A percentile compares a stretch with the other conserved stretches of the same genome.
phyloP scores from a whole-genome alignment of 1,140 invertebrate genomes.

The Elysia chlorotica region DNA sequence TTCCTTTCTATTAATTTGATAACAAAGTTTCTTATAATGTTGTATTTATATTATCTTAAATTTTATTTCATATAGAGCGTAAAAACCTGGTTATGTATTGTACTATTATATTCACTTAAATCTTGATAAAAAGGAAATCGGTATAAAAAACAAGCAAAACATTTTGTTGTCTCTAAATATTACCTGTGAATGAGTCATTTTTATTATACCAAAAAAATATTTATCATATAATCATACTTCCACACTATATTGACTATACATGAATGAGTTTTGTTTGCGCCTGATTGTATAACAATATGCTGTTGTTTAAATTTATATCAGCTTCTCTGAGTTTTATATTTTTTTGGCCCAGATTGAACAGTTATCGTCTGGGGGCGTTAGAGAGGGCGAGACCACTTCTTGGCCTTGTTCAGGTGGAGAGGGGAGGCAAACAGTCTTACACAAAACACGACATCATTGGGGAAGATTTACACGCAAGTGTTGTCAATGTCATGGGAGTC shows the following conservation, averaged over 20 bases:
- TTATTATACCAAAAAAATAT: too few relatives aligned
- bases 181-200: too few relatives aligned
- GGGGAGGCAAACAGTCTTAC: constrained; percentile 3
- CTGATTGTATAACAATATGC: background rate
- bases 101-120: background rate
- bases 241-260: too few relatives aligned
- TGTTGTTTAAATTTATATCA: background rate
- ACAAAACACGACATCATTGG: constrained; percentile 5
- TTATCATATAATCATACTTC: too few relatives aligned
- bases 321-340: background rate
- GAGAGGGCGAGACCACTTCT: background rate
- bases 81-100: background rate
- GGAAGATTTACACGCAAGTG: constrained; percentile 24
- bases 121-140: background rate
- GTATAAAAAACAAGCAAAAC: background rate
- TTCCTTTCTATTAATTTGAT: background rate
- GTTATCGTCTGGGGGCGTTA: background rate
- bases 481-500: constrained; percentile 35
- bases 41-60: background rate
- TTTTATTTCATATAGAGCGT: background rate
- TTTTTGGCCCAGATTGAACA: background rate
- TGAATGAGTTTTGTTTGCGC: too few relatives aligned
- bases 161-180: background rate
- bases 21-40: too few relatives aligned
- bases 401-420: background rate